Evolutionary conservation across 2,797 vertebrate genomes (phyloP).

Genomic region (Esox masquinongy): DNA sequence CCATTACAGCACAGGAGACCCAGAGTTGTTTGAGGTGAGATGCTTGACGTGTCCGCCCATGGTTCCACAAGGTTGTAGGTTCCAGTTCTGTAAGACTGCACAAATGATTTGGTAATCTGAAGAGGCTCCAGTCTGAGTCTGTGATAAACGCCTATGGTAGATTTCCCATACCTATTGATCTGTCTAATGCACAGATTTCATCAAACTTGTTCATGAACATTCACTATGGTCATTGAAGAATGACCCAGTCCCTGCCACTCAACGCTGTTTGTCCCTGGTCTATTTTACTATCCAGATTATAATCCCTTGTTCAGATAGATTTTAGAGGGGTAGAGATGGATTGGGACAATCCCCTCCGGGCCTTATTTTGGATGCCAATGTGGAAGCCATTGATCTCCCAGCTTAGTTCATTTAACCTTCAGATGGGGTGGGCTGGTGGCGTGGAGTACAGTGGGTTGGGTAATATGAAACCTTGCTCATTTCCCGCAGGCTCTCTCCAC

Average conservation of each 20-base stretch:
- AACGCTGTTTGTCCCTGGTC: neutral
- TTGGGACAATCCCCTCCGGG: conserved; percentile 15
- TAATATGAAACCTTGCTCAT: conserved; percentile 35
- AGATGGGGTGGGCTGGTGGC: neutral
- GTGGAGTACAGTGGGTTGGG: neutral
- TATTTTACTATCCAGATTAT: conserved; percentile 18
- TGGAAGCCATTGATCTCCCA: conserved; percentile 37
- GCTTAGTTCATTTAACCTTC: conserved; percentile 35
- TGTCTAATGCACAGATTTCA: conserved; percentile 2
- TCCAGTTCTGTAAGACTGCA: neutral
- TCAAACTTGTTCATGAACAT: neutral
- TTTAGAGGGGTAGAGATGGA: conserved; percentile 13
- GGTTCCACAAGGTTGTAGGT: neutral
- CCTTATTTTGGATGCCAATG: conserved; percentile 31
- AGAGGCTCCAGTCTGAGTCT: conserved; percentile 3
- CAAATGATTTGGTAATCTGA: neutral
- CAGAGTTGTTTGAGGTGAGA: conserved; percentile 91
- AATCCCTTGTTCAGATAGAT: conserved; percentile 49
- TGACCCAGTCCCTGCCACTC: neutral
- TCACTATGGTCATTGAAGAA: neutral
- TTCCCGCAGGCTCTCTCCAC: conserved; percentile 53
- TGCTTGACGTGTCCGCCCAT: neutral
- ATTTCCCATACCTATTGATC: neutral
- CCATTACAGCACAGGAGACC: conserved; percentile 86
- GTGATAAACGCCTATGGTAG: neutral